Evolutionary conservation across 2,113 vertebrate genomes (phyloP).

Genomic region (Microcebus ravelobensis): DNA sequence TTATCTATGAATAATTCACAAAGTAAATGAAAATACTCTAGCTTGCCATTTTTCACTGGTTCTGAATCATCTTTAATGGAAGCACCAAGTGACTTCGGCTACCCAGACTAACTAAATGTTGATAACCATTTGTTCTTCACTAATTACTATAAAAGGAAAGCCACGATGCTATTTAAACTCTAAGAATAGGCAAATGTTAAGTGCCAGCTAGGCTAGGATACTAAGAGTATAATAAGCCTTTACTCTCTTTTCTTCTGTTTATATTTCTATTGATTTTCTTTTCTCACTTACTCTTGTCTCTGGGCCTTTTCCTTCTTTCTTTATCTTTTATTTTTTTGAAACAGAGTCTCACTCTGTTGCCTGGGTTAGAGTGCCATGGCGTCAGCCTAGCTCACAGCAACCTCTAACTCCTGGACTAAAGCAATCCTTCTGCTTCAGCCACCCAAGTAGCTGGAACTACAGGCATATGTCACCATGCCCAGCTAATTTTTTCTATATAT

Average conservation of each 20-base stretch:
- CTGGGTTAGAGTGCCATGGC: too few species aligned
- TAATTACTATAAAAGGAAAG: not conserved
- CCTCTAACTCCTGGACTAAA: too few species aligned
- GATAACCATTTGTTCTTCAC: not conserved
- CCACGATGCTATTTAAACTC: not conserved
- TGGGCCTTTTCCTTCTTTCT: not conserved
- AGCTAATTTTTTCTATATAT: too few species aligned
- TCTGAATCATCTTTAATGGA: not conserved
- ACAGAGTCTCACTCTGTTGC: too few species aligned
- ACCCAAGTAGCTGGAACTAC: too few species aligned
- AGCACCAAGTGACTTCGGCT: not conserved
- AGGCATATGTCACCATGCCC: too few species aligned
- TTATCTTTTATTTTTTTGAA: not conserved
- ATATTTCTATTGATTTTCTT: not conserved
- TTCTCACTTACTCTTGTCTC: not conserved
- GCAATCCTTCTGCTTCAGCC: too few species aligned
- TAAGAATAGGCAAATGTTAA: not conserved
- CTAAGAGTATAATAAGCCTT: not conserved
- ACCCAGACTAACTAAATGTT: not conserved
- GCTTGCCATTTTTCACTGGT: not conserved
- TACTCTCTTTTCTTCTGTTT: not conserved
- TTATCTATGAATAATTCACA: slow-evolving; percentile 45
- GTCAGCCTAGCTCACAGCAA: too few species aligned
- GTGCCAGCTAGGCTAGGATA: too few species aligned
- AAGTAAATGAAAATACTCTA: slow-evolving; percentile 19